Percentiles rank a stretch among this genome's conserved stretches.
Conservation (phyloP, 30 jellyfish, hydroid and myxozoan species). For the Clytia hemisphaerica region DNA sequence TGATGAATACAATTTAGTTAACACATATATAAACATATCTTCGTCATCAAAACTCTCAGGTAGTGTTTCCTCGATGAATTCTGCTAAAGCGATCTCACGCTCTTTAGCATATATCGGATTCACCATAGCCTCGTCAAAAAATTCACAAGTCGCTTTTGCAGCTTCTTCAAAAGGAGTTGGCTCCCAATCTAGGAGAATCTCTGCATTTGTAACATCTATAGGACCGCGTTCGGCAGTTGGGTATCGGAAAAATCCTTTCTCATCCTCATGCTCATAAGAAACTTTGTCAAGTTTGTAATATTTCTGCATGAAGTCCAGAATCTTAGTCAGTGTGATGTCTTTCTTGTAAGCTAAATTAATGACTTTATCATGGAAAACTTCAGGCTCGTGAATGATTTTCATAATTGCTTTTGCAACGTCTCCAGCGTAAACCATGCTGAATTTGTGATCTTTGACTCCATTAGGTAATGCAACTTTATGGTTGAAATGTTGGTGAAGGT, state of each 20-base stretch:
- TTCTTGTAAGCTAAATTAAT: conserved; percentile 75
- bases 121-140: conserved; percentile 87
- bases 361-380: conserved; percentile 35
- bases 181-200: conserved; percentile 37
- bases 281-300: conserved; percentile 26
- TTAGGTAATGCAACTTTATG: conserved; percentile 67
- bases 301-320: conserved; percentile 26
- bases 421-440: conserved; percentile 75
- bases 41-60: conserved; percentile 68
- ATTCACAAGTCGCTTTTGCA: conserved; percentile 47
- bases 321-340: conserved; percentile 33
- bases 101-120: conserved; percentile 53
- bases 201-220: conserved; percentile 48
- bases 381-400: conserved; percentile 14
- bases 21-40: conserved; percentile 37
- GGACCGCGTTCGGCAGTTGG: conserved; percentile 80
- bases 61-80: conserved; percentile 70
- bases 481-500: conserved; percentile 56
- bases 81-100: conserved; percentile 73
- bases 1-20: conserved; percentile 64
- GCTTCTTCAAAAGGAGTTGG: conserved; percentile 62
- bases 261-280: conserved; percentile 34
- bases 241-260: conserved; percentile 75
- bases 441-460: conserved; percentile 40
- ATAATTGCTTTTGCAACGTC: conserved; percentile 68